A percentile compares a stretch with the other conserved stretches of the same genome.
Evolutionary conservation across 2,888 invertebrate species (phyloP).

Genomic region (Troides oblongomaculatus): DNA sequence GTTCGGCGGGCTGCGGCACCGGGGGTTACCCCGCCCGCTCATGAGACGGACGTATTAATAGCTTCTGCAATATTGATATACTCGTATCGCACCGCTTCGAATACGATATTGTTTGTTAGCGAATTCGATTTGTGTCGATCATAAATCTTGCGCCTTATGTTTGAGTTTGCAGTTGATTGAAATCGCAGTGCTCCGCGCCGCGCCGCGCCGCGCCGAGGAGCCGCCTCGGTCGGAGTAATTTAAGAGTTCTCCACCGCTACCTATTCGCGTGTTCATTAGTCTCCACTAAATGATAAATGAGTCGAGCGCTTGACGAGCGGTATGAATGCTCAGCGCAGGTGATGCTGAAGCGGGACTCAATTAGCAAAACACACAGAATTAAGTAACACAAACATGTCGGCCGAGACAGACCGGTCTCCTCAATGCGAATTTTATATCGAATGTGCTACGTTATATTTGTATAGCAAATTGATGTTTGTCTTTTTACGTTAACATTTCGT

Average conservation of each 20-base stretch:
- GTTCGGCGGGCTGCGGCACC: constrained; percentile 38
- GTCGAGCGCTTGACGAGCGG: constrained; percentile 42
- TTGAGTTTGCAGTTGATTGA: constrained; percentile 74
- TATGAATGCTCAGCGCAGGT: constrained; percentile 51
- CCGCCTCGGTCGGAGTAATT: constrained; percentile 32
- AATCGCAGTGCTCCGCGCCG: constrained; percentile 59
- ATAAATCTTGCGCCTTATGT: constrained; percentile 80
- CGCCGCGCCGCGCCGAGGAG: constrained; percentile 39
- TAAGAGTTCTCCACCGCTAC: constrained; percentile 31
- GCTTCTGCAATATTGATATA: constrained; percentile 80
- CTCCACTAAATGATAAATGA: constrained; percentile 56
- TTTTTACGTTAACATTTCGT: constrained; percentile 65
- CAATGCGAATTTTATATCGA: constrained; percentile 78
- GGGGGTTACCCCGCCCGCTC: constrained; percentile 59
- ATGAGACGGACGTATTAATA: constrained; percentile 80
- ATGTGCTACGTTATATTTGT: constrained; percentile 77
- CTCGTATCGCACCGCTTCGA: constrained; percentile 75
- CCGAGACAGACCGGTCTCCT: constrained; percentile 66
- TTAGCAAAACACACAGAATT: constrained; percentile 79
- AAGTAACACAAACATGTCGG: constrained; percentile 74
- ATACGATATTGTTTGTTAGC: constrained; percentile 80
- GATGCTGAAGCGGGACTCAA: constrained; percentile 67
- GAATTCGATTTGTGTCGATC: constrained; percentile 80
- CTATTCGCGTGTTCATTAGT: constrained; percentile 55
- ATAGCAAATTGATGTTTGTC: constrained; percentile 77